Conservation (phyloP, 2,113 vertebrate genomes). For the Cariama cristata region DNA sequence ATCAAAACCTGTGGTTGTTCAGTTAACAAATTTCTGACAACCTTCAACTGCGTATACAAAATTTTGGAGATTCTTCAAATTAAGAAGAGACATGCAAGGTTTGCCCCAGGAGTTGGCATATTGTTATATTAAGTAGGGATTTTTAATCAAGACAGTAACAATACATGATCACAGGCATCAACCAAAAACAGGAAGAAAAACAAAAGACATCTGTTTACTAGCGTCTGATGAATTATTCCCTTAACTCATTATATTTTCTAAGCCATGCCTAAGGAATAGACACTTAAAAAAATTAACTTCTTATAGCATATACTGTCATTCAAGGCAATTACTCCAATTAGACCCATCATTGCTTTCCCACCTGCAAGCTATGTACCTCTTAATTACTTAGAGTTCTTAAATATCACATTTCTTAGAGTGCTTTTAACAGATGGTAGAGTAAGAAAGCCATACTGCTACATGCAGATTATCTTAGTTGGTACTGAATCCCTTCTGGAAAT, state of each 20-base stretch:
- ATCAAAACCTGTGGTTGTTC: background rate
- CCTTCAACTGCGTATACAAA: background rate
- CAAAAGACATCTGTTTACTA: background rate
- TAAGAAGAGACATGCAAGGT: background rate
- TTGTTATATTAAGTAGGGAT: background rate
- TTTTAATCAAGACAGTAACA: background rate
- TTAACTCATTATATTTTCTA: background rate
- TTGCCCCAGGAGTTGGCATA: background rate
- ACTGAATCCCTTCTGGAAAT: background rate
- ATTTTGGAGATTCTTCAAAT: background rate
- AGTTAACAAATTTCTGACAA: background rate
- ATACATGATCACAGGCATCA: background rate
- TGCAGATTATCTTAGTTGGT: background rate
- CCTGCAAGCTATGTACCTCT: background rate
- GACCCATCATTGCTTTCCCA: background rate
- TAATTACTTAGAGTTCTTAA: background rate
- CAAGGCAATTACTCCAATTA: background rate
- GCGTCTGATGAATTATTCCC: background rate
- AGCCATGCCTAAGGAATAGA: background rate
- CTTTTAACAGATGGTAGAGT: background rate
- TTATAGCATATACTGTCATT: background rate
- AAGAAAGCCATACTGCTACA: background rate
- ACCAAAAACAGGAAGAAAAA: background rate
- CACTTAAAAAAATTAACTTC: conserved; percentile 26
- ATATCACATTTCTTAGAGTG: background rate